Conservation (phyloP, 2,888 invertebrate species). For the Agrochola litura region DNA sequence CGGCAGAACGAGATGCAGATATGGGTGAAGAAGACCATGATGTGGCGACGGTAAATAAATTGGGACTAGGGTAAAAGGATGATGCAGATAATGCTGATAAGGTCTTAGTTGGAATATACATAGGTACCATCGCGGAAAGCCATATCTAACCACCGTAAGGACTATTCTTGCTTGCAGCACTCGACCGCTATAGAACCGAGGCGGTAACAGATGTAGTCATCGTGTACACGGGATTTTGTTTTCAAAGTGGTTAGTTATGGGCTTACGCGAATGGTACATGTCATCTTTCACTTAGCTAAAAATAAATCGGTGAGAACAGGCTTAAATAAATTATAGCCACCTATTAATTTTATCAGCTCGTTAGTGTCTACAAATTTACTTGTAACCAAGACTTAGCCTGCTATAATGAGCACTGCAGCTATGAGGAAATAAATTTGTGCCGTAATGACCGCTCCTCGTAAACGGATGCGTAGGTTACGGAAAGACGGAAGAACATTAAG, state of each 20-base stretch:
- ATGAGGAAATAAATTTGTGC: conserved; percentile 15
- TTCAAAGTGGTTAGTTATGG: too few species aligned
- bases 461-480: conserved; percentile 1
- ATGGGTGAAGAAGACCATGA: background rate
- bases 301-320: background rate
- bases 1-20: background rate
- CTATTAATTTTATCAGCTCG: background rate
- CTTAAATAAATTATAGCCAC: background rate
- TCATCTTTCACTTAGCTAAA: background rate
- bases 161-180: too few species aligned
- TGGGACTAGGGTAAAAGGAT: background rate
- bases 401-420: conserved; percentile 1
- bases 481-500: conserved; percentile 10
- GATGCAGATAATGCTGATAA: background rate
- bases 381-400: background rate
- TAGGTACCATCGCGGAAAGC: too few species aligned
- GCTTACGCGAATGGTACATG: background rate
- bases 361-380: background rate
- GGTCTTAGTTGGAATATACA: background rate
- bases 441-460: background rate
- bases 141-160: too few species aligned
- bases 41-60: background rate
- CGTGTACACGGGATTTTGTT: too few species aligned
- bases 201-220: too few species aligned
- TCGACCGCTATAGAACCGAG: too few species aligned